Base-by-base conservation (phyloP, 2,113 vertebrate genomes). In the Cryptotis parvus region DNA sequence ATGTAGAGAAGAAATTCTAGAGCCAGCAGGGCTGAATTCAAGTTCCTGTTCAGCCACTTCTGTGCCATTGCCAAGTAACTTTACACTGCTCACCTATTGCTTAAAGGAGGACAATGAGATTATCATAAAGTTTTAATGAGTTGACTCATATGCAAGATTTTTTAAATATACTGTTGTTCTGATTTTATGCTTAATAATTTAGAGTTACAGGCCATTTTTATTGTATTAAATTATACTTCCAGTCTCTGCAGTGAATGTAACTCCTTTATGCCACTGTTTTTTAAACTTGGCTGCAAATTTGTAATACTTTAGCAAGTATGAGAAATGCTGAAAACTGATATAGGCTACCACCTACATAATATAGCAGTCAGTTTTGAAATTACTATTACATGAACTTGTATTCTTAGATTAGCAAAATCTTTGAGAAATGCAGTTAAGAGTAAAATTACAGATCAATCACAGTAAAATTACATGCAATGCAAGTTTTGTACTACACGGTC, bases 121-220 rank as follows among this genome's bases (percentile, higher is more conserved):
- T 6, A 63, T 39, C 74, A 16, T 68, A 33, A 77, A 4, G 10
- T 66, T 27, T 68, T 84, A 45, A 69, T 69, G 10, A 77, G 20
- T 84, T 52, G 70, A 69, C 26, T 65, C n/a, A 39, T 73, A 29
- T 33, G 1, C 70, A 73, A 82, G 86, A 69, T 5, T 72, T 22
- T 52, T 26, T 61, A 84, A 35, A 63, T 29, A n/a, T 31, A 26
- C 24, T n/a, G 2, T 61, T 77, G 20, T 49, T 49, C 45, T 69
- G 63, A 39, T 52, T 20, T 68, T 73, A 33, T 61, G 33, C 39
- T 35, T 91, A 27, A 81, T 80, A 79, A 76, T 73, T 77, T 70
- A 69, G 83, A 29, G n/a, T 70, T 26, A 49, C 33, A 83, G n/a
- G 35, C 43, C 14, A 73, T 73, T 93, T 86, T 80, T 63, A 58